Evolutionary conservation across 2,797 vertebrate species (phyloP), one percentile per base, ranked within the genome.

Genomic region (Syngnathus acus): DNA sequence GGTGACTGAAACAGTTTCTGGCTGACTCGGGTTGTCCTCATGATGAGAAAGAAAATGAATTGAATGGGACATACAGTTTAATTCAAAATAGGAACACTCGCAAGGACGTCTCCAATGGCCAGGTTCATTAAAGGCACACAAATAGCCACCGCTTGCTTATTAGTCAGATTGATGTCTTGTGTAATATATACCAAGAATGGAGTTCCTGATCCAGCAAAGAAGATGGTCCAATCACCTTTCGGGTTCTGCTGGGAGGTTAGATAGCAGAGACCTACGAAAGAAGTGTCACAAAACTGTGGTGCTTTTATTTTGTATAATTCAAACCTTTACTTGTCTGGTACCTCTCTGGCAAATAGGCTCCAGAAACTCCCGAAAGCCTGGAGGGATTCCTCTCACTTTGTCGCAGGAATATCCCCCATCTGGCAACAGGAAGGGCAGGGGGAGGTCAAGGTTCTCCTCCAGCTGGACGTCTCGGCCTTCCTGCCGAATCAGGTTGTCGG

Each of bases 351-450:
- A 94, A 21, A 98, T 86, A 0, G 95, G 94, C 69, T 97, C 94
- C 79, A 99, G 79, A 84, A 98, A 98, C 65, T 97, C 94, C 65
- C 90, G 90, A 26, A 99, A 88, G n/a, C 95, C 95, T 11, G 84
- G 93, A 8, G 96, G 96, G 74, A 96, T 89, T 71, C 94, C 95
- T 81, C 88, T 91, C 73, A 96, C 89, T 0, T 91, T 91, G 65
- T 95, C 94, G 11, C 95, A 95, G 54, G 94, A 95, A 80, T 96
- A 98, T 59, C 95, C 94, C 40, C 94, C 95, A 86, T 96, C 95
- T 0, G 96, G 95, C 78, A 99, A 73, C 72, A 98, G 93, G 84
- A 99, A 97, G 62, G 96, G 96, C 60, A 98, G 86, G 73, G 91
- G 93, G 60, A 98, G 91, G 75, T 95, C 92, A 9, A 95, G 94